phyloP scores from a whole-genome alignment of 2,888 invertebrate genomes.

The Spodoptera picta region DNA sequence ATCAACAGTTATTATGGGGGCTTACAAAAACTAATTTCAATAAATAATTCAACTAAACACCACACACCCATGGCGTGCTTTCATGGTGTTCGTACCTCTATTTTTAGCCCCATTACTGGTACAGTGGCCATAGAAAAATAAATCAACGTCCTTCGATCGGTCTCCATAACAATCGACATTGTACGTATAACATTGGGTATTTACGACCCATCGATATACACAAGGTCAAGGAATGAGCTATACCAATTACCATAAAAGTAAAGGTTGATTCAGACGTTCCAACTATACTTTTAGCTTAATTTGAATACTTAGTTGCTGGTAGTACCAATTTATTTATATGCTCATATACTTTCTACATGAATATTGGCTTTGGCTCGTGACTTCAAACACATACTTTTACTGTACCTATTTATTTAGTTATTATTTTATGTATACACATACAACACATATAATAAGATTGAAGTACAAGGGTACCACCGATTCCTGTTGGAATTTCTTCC shows the following conservation, averaged over 20 bases:
- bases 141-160: conserved; percentile 56
- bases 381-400: too few species aligned
- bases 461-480: too few species aligned
- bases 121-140: conserved; percentile 41
- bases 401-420: too few species aligned
- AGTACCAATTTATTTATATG: too few species aligned
- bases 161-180: conserved; percentile 59
- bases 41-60: conserved; percentile 35
- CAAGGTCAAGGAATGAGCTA: conserved; percentile 57
- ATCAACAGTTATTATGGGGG: conserved; percentile 12
- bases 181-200: conserved; percentile 48
- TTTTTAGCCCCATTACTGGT: conserved; percentile 38
- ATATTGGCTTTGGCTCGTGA: too few species aligned
- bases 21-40: conserved; percentile 38
- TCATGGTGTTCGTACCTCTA: conserved; percentile 22
- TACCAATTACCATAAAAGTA: conserved; percentile 56
- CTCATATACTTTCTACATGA: too few species aligned
- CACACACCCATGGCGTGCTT: conserved; percentile 34
- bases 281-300: conserved; percentile 18
- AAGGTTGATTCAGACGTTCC: conserved; percentile 22
- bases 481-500: too few species aligned
- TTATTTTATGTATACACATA: too few species aligned
- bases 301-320: not conserved
- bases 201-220: conserved; percentile 60
- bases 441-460: too few species aligned